Evolutionary conservation across 2,113 vertebrate species (phyloP).

Genomic region (Nipponia nippon): DNA sequence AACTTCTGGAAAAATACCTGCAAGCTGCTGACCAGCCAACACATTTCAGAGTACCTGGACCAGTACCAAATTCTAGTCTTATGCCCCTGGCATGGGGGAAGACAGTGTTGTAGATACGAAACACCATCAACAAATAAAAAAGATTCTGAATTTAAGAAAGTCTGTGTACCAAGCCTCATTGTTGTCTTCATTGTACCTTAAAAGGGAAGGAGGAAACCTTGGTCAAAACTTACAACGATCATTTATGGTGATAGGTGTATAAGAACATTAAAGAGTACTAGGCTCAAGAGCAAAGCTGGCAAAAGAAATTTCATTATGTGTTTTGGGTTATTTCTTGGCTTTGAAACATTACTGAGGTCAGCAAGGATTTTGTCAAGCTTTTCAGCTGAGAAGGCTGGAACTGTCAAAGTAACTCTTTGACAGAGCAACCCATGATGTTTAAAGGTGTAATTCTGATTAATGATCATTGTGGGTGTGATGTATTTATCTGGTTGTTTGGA

Average conservation of each 20-base stretch:
- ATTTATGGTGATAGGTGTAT: neutral
- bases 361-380: neutral
- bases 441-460: neutral
- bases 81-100: neutral
- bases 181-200: neutral
- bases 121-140: neutral
- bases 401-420: neutral
- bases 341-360: neutral
- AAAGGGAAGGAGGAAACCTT: neutral
- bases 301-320: neutral
- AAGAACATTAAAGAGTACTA: neutral
- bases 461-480: rapidly evolving
- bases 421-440: rapidly evolving
- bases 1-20: neutral
- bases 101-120: neutral
- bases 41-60: neutral
- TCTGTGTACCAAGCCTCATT: neutral
- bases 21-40: neutral
- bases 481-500: neutral
- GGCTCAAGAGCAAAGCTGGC: neutral
- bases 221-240: neutral
- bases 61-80: neutral
- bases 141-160: neutral
- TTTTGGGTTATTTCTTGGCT: neutral
- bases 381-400: neutral